Base-by-base conservation (phyloP, 2,888 invertebrate genomes). In the Nycteola revayana region DNA sequence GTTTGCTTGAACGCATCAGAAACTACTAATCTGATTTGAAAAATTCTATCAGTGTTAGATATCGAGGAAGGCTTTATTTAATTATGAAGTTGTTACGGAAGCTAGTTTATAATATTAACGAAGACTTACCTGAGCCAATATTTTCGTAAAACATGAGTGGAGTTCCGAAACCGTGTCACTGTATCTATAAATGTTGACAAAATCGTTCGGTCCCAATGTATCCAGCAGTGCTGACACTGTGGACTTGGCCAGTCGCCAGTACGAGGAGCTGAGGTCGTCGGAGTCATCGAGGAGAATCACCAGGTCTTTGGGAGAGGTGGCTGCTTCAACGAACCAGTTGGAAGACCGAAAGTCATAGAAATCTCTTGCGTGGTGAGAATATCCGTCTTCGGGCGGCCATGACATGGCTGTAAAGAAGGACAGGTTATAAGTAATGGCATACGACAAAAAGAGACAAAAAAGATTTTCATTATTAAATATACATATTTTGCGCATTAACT, bases 241-340 rank as follows among this genome's bases (percentile, higher is more conserved):
- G 9, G 95, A 94, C 67, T 94, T 94, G 1, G 97, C 97, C 33
- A 99, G 92, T 51, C 95, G 93, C 65, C 95, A 94, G 47, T 94
- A 90, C 40, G 95, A 93, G 0, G 96, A 95, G 14, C 94, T 93
- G 90, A 98, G 94, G 49, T 96, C 95, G 7, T 96, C 96, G 4
- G 97, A 97, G 49, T 94, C 92, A 72, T 99, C 99, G 34, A 99
- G 83, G 32, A 99, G 90, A 53, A 99, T 97, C 47, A 98, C 94
- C 64, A 99, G 91, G 82, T 99, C 99, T 80, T 99, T 99, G 0
- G 99, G 97, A 41, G 98, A 98, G 3, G 98, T 97, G 7, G 98
- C 98, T 0, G 98, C 98, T 59, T 97, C 96, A 7, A 99, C 95
- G 80, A 98, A 99, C 98, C 98, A 98, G 62, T 95, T 94, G 25